Evolutionary conservation across 2,113 vertebrate genomes (phyloP), one percentile per base, ranked within the genome.

Genomic region (Cavia porcellus): DNA sequence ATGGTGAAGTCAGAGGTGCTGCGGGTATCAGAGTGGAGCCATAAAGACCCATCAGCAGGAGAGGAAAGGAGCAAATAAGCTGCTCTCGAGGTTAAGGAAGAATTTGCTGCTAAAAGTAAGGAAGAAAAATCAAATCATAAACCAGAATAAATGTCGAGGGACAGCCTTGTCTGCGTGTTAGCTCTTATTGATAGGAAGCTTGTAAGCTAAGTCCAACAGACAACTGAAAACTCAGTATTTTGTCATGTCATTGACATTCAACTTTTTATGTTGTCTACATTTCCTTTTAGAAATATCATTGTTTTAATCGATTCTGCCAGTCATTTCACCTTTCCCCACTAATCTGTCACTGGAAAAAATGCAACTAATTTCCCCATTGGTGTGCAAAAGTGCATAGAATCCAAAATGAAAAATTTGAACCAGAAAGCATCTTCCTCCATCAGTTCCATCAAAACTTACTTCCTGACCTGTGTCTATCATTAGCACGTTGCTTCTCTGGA

Each of bases 21-120:
- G 42, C 6, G 70, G 1, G 42, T 25, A 13, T 0, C 7, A 11
- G 6, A 5, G 52, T 28, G 5, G 42, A n/a, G 15, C 17, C 11
- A 11, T 17, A 7, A 38, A 10, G 24, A 32, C 4, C 7, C 2
- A 2, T 35, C 19, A 6, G 22, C 11, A 32, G 32, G 45, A 19
- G 22, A 38, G 8, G 28, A 72, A 38, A 22, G 45, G 5, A 9
- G 57, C 42, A 22, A 75, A 5, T 81, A 30, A 84, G 38, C 30
- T 42, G 66, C 9, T 32, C 79, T 47, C 59, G 42, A 61, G 30
- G 14, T 68, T 25, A 89, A 28, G 85, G 19, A 66, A 24, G 32
- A 50, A 89, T 89, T 68, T 59, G 8, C 68, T 59, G 24, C 32
- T 42, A 8, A 13, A 25, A 28, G 42, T 4, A 42, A 22, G 7